Evolutionary conservation across 2,797 vertebrate genomes (phyloP).

Genomic region (Thamnophis elegans): DNA sequence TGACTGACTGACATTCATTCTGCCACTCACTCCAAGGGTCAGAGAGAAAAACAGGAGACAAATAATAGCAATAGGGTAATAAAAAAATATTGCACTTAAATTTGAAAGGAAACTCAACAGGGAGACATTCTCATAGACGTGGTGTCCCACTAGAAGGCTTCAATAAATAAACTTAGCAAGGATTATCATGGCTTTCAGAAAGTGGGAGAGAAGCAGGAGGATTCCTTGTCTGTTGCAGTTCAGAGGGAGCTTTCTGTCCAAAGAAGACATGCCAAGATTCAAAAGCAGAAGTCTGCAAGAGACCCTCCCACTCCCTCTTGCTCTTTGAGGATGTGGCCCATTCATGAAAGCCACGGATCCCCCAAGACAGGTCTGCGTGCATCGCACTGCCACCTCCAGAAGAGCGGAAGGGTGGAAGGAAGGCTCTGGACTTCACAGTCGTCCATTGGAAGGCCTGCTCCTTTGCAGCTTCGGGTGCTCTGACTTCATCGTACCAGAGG

Average conservation of each 20-base stretch:
- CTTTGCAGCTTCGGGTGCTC: conserved; percentile 29
- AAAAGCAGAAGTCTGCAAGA: not conserved
- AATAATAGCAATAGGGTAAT: not conserved
- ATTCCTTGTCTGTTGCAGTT: not conserved
- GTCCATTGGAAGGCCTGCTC: not conserved
- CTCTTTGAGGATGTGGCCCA: not conserved
- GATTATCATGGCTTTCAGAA: not conserved
- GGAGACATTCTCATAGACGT: conserved; percentile 74
- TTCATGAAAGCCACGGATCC: not conserved
- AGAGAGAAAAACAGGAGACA: not conserved
- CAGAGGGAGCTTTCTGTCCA: not conserved
- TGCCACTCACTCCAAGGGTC: conserved; percentile 50
- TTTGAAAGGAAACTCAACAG: conserved; percentile 55
- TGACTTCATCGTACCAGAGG: conserved; percentile 60
- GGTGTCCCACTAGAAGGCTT: conserved; percentile 77
- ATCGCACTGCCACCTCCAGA: not conserved
- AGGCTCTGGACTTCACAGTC: conserved; percentile 52
- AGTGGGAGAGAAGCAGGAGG: conserved; percentile 22
- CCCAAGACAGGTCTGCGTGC: conserved; percentile 13
- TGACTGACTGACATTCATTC: conserved; percentile 61
- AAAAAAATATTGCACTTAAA: conserved; percentile 91
- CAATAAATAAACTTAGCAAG: conserved; percentile 88
- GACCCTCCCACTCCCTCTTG: not conserved
- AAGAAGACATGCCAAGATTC: not conserved
- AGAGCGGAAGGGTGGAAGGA: not conserved